These are phyloP conservation scores for Bufotes viridis DNA, from an alignment of 2,797 vertebrate genomes.

Conservation along the genomic window DNA sequence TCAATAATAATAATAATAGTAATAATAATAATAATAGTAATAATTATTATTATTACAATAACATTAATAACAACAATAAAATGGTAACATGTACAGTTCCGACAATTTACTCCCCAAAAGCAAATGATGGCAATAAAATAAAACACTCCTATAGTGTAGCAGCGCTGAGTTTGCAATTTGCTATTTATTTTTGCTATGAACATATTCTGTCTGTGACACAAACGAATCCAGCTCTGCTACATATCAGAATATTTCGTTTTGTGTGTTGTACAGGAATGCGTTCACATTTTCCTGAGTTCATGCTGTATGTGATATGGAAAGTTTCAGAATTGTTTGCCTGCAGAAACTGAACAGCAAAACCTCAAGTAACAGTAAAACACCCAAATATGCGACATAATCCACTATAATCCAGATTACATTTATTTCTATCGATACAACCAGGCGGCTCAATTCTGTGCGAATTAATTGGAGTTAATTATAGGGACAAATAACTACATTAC, in stretches of 20 bases:
- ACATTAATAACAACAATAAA: too few species aligned
- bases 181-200: too few species aligned
- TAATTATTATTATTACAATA: too few species aligned
- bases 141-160: too few species aligned
- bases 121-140: too few species aligned
- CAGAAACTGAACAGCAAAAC: not conserved
- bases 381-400: not conserved
- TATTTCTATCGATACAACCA: not conserved
- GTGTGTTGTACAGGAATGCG: not conserved
- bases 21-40: too few species aligned
- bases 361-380: not conserved
- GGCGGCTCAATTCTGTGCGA: not conserved
- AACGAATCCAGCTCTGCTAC: not conserved
- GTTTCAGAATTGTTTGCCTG: too few species aligned
- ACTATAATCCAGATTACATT: not conserved
- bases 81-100: too few species aligned
- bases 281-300: not conserved
- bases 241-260: not conserved
- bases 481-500: not conserved
- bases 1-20: too few species aligned
- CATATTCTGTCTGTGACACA: not conserved
- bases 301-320: not conserved
- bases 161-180: too few species aligned
- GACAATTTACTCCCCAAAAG: too few species aligned
- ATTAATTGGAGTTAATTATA: not conserved